Conservation (phyloP, 1,140 invertebrate species). For the Bombus ignitus region DNA sequence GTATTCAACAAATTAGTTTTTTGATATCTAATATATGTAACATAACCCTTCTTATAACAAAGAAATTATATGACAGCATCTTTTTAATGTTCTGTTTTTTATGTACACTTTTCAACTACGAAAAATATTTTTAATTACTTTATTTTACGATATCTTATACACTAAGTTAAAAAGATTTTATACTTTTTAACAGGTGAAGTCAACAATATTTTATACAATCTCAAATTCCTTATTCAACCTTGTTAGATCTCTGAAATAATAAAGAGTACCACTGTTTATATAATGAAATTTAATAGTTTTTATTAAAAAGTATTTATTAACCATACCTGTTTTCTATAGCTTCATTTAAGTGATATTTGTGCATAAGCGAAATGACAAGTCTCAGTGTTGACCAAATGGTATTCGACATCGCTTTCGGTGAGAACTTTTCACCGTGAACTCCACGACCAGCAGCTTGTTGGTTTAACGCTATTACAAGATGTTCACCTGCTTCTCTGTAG, state of each 20-base stretch:
- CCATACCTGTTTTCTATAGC: slow-evolving; percentile 88
- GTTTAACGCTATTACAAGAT: slow-evolving; percentile 96
- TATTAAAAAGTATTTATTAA: slow-evolving; percentile 16
- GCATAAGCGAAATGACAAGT: slow-evolving; percentile 94
- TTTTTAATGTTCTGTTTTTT: slow-evolving; percentile 1
- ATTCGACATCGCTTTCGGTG: slow-evolving; percentile 91
- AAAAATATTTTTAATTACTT: slow-evolving; percentile 51
- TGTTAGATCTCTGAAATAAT: slow-evolving; percentile 84
- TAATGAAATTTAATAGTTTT: slow-evolving; percentile 8
- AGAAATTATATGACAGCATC: slow-evolving; percentile 15
- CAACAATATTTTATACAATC: slow-evolving; percentile 70
- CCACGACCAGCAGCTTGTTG: slow-evolving; percentile 92
- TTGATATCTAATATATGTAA: slow-evolving; percentile 22
- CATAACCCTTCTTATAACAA: slow-evolving; percentile 4
- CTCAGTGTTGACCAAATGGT: slow-evolving; percentile 97
- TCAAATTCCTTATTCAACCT: slow-evolving; percentile 87
- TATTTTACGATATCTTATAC: slow-evolving; percentile 28
- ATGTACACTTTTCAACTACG: slow-evolving; percentile 38
- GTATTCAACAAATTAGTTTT: slow-evolving; percentile 20
- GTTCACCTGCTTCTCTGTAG: slow-evolving; percentile 95
- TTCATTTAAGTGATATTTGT: slow-evolving; percentile 90
- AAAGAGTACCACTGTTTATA: slow-evolving; percentile 17
- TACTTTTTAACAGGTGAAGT: slow-evolving; percentile 62
- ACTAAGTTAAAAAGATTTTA: slow-evolving; percentile 53
- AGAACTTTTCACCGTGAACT: slow-evolving; percentile 79